phyloP scores from a whole-genome alignment of 1,140 invertebrate species.

The Diachasma alloeum region DNA sequence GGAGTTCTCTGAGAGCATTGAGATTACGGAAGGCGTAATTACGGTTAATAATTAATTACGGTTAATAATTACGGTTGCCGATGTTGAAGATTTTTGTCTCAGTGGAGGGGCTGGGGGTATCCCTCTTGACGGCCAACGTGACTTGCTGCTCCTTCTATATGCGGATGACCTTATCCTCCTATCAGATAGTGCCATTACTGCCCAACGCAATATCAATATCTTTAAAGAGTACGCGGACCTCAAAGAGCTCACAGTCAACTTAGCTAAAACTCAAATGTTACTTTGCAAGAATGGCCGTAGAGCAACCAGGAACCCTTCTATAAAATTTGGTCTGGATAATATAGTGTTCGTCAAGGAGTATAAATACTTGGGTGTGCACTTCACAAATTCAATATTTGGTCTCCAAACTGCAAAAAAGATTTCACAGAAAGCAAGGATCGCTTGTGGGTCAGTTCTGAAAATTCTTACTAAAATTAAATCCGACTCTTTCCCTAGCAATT shows the following conservation, averaged over 20 bases:
- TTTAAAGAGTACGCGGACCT: constrained; percentile 31
- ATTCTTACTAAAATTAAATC: background rate
- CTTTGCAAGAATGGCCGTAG: constrained; percentile 32
- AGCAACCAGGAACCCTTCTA: background rate
- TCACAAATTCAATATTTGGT: constrained; percentile 9
- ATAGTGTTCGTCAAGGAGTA: background rate
- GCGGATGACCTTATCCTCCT: constrained; percentile 35
- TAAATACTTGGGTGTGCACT: constrained; percentile 16
- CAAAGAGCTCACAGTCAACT: constrained; percentile 28
- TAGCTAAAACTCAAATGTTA: constrained; percentile 28
- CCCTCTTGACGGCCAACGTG: constrained; percentile 3
- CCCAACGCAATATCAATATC: constrained; percentile 9
- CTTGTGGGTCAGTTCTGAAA: background rate
- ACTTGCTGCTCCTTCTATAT: constrained; percentile 34
- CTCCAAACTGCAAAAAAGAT: background rate
- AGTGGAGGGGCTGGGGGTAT: constrained; percentile 19
- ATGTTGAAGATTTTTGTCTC: constrained; percentile 30
- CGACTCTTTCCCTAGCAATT: constrained; percentile 11
- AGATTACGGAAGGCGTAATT: constrained; percentile 5
- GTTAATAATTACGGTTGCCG: constrained; percentile 26
- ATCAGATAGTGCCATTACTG: constrained; percentile 1
- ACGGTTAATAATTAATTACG: constrained; percentile 28
- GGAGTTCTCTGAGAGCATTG: background rate
- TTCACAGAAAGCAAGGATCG: constrained; percentile 15
- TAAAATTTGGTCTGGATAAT: background rate